A percentile compares a stretch with the other conserved stretches of the same genome.
phyloP scores from a whole-genome alignment of 2,113 vertebrate genomes.

The Gulo gulo region DNA sequence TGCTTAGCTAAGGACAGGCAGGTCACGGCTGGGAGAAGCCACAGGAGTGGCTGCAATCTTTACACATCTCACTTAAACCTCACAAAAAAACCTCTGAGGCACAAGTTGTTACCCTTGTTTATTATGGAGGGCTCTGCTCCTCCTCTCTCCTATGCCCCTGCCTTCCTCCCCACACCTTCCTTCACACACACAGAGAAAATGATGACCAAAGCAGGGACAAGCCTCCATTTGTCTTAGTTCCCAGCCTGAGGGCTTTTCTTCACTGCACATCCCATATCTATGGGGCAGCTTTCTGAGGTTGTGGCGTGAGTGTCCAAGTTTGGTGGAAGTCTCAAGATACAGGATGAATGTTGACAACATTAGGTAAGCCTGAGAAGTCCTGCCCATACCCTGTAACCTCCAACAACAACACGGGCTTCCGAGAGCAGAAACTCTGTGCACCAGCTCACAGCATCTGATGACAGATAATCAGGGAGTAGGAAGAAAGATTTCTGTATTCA shows the following conservation, averaged over 20 bases:
- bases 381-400: not conserved
- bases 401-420: not conserved
- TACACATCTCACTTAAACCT: not conserved
- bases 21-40: not conserved
- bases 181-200: accelerated
- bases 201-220: no score
- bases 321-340: not conserved
- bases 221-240: not conserved
- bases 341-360: accelerated
- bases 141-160: no score
- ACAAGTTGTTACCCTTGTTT: accelerated
- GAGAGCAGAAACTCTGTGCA: accelerated
- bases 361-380: not conserved
- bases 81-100: not conserved
- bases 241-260: not conserved
- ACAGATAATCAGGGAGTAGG: not conserved
- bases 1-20: accelerated
- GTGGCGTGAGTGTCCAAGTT: no score
- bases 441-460: accelerated
- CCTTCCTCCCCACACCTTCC: not conserved
- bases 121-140: no score
- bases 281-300: not conserved
- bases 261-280: accelerated
- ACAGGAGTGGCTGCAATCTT: accelerated
- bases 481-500: not conserved